Conservation (phyloP, 2,113 vertebrate genomes). For the Podilymbus podiceps region DNA sequence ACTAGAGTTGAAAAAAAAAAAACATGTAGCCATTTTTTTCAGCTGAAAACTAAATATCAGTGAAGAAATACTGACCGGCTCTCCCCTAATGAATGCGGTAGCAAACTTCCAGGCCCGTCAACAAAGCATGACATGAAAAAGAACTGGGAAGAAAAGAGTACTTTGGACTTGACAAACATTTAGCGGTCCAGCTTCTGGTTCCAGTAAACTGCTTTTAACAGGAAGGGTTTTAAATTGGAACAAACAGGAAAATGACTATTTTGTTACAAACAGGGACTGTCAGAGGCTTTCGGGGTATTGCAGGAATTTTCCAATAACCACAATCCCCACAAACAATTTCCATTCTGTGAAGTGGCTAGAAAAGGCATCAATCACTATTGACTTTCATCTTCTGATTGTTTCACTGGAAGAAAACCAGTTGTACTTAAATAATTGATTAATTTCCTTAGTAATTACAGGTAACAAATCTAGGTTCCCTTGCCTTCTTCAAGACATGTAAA, state of each 20-base stretch:
- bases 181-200: background rate
- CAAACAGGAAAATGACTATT: background rate
- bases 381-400: background rate
- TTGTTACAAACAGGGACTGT: background rate
- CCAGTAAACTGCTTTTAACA: conserved; percentile 20
- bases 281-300: background rate
- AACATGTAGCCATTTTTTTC: background rate
- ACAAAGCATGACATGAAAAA: background rate
- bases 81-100: background rate
- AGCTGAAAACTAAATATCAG: background rate
- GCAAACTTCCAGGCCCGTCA: background rate
- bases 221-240: conserved; percentile 12
- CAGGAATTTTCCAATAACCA: conserved; percentile 8
- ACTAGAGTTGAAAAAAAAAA: background rate
- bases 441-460: background rate
- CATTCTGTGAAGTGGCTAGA: background rate
- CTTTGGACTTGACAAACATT: conserved; percentile 22
- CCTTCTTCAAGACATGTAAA: background rate
- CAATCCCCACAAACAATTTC: background rate
- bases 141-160: background rate
- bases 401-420: background rate
- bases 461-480: background rate
- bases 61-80: background rate
- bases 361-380: background rate
- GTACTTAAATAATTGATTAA: background rate